Base-by-base conservation (phyloP, 2,113 vertebrate species). In the Varanus komodoensis region DNA sequence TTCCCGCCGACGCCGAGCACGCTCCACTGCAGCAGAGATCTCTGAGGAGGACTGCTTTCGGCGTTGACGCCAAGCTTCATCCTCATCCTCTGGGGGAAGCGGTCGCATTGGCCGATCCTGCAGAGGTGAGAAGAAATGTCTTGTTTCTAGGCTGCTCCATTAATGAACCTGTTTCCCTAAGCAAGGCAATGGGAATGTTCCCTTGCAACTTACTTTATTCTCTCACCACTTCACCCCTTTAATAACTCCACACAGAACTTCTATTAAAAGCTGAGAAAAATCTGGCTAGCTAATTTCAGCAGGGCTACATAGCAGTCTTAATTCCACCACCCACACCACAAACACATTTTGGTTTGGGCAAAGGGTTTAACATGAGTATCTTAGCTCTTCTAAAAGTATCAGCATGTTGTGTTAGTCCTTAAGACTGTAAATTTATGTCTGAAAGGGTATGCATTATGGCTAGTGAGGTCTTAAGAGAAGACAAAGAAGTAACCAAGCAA, bases 1-100 rank as follows among this genome's bases (percentile, higher is more conserved):
- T 32, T 99, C 98, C 0, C 98, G 97, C 0, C 98, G 97, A 0
- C 98, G 97, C 7, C 98, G 97, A 1, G 98, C 98, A 29, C 98
- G 97, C 95, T 99, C 98, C 86, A 99, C 98, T 0, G 98, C 98
- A 1, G 97, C 97, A 6, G 98, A 99, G 57, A 99, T 99, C 93
- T 99, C 98, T 0, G 98, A 96, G 0, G 98, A 99, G 0, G 98
- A 99, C 87, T 99, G 98, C 86, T 99, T 98, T 14, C 98, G 96
- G 14, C 98, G 97, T 93, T 99, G 98, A 32, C 98, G 98, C 98
- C 98, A 99, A 0, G 98, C 98, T 90, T 99, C 98, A 11, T 99
- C 98, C 90, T 99, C 98, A 3, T 99, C 98, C 52, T 99, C 98
- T 0, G 97, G 98, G 4, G 95, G 95, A 19, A 92, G 94, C 0